These are phyloP conservation scores for Tenodera sinensis DNA, from an alignment of 2,888 invertebrate species.

Conservation along the genomic window DNA sequence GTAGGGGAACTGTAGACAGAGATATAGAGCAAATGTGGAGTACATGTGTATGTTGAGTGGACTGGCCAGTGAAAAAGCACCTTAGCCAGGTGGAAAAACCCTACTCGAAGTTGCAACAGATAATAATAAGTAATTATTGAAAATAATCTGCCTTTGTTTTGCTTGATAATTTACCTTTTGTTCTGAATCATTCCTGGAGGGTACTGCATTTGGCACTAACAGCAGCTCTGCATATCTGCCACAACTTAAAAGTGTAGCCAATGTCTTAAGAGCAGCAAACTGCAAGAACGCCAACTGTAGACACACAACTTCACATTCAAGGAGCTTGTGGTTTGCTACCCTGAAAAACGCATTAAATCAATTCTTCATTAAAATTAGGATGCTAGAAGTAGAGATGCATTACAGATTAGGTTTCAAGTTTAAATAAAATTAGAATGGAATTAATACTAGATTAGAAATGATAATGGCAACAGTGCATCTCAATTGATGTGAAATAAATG, in stretches of 20 bases:
- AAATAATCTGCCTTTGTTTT: background rate
- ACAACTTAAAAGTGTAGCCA: constrained; percentile 51
- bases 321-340: constrained; percentile 37
- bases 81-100: no score
- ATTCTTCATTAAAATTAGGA: background rate
- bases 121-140: no score
- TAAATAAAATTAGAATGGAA: no score
- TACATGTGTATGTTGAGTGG: no score
- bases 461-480: no score
- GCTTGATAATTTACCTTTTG: constrained; percentile 19
- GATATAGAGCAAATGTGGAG: no score
- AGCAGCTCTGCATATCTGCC: constrained; percentile 54
- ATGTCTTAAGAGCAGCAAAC: constrained; percentile 54
- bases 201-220: constrained; percentile 46
- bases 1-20: no score
- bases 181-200: constrained; percentile 25
- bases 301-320: constrained; percentile 47
- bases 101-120: background rate
- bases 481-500: no score
- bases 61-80: no score
- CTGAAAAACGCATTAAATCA: background rate
- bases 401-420: no score
- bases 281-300: constrained; percentile 52
- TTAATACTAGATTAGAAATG: no score
- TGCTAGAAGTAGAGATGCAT: background rate